A percentile compares a stretch with the other conserved stretches of the same genome.
These are phyloP conservation scores for Brachylomia viminalis DNA, from an alignment of 2,888 invertebrate genomes.

Conservation along the genomic window DNA sequence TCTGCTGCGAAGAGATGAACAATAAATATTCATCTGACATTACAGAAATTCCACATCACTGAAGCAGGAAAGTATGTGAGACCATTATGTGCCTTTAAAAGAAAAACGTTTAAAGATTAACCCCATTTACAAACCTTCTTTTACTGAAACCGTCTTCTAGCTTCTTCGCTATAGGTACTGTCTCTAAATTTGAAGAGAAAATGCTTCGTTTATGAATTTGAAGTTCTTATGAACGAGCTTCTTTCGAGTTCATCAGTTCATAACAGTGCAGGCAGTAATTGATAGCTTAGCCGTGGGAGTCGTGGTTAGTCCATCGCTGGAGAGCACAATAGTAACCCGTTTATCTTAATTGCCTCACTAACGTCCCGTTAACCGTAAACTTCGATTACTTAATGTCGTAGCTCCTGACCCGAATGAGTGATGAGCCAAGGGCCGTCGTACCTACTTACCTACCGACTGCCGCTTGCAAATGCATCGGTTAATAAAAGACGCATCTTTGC, in stretches of 20 bases:
- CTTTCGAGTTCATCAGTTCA: no score
- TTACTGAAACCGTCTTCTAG: slow-evolving; percentile 7
- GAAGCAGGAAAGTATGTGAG: neutral
- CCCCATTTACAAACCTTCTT: slow-evolving; percentile 7
- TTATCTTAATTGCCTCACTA: slow-evolving; percentile 60
- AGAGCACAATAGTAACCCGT: slow-evolving; percentile 55
- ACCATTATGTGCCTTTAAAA: slow-evolving; percentile 13
- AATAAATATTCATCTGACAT: slow-evolving; percentile 26
- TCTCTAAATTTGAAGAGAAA: slow-evolving; percentile 32
- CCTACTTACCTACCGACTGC: neutral
- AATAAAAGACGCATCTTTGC: slow-evolving; percentile 17
- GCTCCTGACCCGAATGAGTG: slow-evolving; percentile 49
- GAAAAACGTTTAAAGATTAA: slow-evolving; percentile 36
- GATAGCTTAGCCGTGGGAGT: slow-evolving; percentile 44
- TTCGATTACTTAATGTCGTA: slow-evolving; percentile 59
- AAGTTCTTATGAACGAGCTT: slow-evolving; percentile 31
- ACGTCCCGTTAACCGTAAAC: slow-evolving; percentile 55
- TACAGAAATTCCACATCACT: neutral
- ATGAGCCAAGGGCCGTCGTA: slow-evolving; percentile 22
- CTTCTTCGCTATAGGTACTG: slow-evolving; percentile 6
- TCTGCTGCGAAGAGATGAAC: neutral
- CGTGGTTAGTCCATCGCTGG: slow-evolving; percentile 39
- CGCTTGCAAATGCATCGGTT: slow-evolving; percentile 6
- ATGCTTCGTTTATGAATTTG: slow-evolving; percentile 30
- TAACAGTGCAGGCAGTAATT: slow-evolving; percentile 47